phyloP scores from a whole-genome alignment of 2,797 vertebrate genomes.

The Alca torda region DNA sequence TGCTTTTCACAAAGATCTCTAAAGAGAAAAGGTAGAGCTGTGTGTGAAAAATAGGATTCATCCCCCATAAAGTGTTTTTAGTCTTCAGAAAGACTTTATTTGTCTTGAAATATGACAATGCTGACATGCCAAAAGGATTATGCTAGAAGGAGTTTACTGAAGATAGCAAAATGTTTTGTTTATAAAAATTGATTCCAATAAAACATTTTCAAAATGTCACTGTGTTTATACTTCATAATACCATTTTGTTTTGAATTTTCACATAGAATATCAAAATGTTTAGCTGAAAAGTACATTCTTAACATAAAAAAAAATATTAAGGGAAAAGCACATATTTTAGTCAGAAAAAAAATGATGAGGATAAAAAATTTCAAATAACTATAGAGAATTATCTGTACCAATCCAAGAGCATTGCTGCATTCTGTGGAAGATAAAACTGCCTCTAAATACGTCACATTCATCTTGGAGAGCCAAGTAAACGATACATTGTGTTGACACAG shows the following conservation, averaged over 20 bases:
- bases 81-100: neutral
- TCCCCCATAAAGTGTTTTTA: neutral
- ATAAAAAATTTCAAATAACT: neutral
- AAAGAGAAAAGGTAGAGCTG: neutral
- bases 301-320: neutral
- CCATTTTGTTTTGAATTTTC: neutral
- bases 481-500: neutral
- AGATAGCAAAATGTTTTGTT: neutral
- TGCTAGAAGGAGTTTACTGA: neutral
- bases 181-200: neutral
- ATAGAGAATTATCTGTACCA: neutral
- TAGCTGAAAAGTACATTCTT: neutral
- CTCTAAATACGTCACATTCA: neutral
- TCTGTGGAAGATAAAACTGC: neutral
- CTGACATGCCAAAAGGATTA: neutral
- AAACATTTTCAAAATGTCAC: neutral
- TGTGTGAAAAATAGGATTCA: neutral
- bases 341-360: neutral
- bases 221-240: neutral
- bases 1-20: neutral
- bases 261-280: neutral
- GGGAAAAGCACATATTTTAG: neutral
- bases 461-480: neutral
- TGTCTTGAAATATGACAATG: neutral
- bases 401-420: neutral